These are phyloP conservation scores for Tetragnatha montana DNA, from an alignment of 2,888 invertebrate species.

Conservation along the genomic window DNA sequence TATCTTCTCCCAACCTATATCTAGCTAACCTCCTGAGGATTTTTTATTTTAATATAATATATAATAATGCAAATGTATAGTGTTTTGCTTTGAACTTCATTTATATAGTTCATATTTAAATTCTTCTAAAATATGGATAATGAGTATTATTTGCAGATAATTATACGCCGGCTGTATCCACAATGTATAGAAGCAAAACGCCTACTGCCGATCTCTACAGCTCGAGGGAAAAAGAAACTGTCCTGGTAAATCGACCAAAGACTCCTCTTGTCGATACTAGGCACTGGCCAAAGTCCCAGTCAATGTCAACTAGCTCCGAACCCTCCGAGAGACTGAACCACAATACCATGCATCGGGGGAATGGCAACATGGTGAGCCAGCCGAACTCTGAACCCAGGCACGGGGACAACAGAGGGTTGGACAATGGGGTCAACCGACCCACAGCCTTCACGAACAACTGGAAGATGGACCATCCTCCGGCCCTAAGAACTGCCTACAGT, in stretches of 20 bases:
- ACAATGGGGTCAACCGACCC: conserved; percentile 45
- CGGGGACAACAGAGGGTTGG: conserved; percentile 23
- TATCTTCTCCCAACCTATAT: not conserved
- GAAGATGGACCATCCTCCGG: conserved; percentile 55
- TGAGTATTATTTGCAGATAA: conserved; percentile 9
- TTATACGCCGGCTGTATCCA: conserved; percentile 37
- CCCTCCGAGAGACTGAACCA: conserved; percentile 34
- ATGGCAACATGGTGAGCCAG: conserved; percentile 31
- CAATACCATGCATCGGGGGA: conserved; percentile 26
- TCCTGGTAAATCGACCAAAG: conserved; percentile 85
- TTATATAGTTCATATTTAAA: not conserved
- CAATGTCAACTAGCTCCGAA: conserved; percentile 27
- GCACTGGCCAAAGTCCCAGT: conserved; percentile 76
- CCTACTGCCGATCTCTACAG: conserved; percentile 93
- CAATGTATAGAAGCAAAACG: conserved; percentile 85
- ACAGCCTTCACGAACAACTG: conserved; percentile 57
- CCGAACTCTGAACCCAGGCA: conserved; percentile 22
- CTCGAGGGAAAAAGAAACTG: conserved; percentile 82
- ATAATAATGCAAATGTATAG: not conserved
- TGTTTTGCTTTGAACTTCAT: no score
- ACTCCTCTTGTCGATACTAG: conserved; percentile 86
- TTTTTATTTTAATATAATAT: not conserved
- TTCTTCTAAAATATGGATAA: not conserved
- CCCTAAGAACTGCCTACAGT: conserved; percentile 64
- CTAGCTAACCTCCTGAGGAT: not conserved